Conservation (phyloP, 2,113 vertebrate species). For the Rhizomys pruinosus region DNA sequence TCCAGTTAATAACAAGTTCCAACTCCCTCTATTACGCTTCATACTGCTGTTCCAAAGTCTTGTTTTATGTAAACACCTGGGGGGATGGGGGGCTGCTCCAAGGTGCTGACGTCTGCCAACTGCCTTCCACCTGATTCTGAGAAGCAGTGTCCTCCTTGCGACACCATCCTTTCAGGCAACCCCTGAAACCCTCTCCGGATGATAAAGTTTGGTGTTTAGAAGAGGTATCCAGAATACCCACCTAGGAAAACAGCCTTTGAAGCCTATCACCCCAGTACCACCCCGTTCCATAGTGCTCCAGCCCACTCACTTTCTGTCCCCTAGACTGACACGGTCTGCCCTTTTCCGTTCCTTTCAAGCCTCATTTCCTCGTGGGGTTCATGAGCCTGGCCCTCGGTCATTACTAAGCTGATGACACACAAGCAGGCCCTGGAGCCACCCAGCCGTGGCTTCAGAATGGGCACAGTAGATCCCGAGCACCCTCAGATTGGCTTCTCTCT, state of each 20-base stretch:
- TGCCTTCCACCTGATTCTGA: not conserved
- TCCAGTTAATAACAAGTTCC: not conserved
- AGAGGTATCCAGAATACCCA: not conserved
- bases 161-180: not conserved
- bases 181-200: not conserved
- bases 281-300: not conserved
- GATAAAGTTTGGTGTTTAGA: not conserved
- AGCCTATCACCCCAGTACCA: too few relatives aligned
- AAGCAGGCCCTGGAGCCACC: not conserved
- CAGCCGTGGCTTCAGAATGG: not conserved
- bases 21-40: slow-evolving; percentile 4
- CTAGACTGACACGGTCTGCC: not conserved
- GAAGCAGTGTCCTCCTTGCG: not conserved
- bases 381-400: not conserved
- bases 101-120: not conserved
- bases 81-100: slow-evolving; percentile 36
- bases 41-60: not conserved
- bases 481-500: not conserved
- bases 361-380: not conserved
- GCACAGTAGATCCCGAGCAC: not conserved
- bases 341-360: not conserved
- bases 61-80: slow-evolving; percentile 69
- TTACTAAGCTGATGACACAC: not conserved
- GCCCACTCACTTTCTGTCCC: too few relatives aligned
- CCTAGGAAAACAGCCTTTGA: not conserved